Percentiles rank a stretch among this genome's conserved stretches.
phyloP scores from a whole-genome alignment of 2,888 invertebrate genomes.

The Hyposoter dolosus region DNA sequence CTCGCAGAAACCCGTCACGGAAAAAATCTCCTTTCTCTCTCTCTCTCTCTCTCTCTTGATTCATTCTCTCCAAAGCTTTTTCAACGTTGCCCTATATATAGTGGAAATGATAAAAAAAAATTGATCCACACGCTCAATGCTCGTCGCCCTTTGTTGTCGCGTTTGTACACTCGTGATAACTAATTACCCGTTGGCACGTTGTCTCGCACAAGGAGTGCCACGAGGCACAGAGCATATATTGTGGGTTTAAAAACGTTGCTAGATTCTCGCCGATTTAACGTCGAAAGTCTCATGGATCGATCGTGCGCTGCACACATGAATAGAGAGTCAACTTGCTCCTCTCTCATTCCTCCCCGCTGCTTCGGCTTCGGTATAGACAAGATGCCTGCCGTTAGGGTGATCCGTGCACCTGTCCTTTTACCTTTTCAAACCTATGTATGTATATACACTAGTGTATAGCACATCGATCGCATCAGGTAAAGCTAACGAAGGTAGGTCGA shows the following conservation, averaged over 20 bases:
- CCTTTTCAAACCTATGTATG: constrained; percentile 27
- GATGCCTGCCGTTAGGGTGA: constrained; percentile 52
- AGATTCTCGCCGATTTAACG: constrained; percentile 50
- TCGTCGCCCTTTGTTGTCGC: constrained; percentile 12
- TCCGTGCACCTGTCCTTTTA: constrained; percentile 57
- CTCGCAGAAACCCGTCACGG: constrained; percentile 20
- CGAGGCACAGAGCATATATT: neutral
- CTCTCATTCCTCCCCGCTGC: neutral
- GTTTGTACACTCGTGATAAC: constrained; percentile 1
- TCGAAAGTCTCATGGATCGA: constrained; percentile 62
- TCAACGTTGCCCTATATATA: too few species aligned
- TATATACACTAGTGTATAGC: neutral
- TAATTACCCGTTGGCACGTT: constrained; percentile 51
- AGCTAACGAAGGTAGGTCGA: constrained; percentile 47
- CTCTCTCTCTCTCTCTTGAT: neutral
- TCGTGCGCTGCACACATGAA: constrained; percentile 22
- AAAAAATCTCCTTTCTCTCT: neutral
- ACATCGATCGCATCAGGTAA: constrained; percentile 19
- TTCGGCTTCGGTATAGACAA: constrained; percentile 7
- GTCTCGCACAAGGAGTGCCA: constrained; percentile 50
- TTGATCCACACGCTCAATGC: constrained; percentile 28
- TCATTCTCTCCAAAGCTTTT: neutral
- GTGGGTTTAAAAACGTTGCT: neutral
- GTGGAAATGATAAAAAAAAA: constrained; percentile 1
- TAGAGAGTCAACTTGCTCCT: constrained; percentile 9